Percentiles rank a stretch among this genome's conserved stretches.
Evolutionary conservation across 2,888 invertebrate species (phyloP).

Genomic region (Calameuta pallipes): DNA sequence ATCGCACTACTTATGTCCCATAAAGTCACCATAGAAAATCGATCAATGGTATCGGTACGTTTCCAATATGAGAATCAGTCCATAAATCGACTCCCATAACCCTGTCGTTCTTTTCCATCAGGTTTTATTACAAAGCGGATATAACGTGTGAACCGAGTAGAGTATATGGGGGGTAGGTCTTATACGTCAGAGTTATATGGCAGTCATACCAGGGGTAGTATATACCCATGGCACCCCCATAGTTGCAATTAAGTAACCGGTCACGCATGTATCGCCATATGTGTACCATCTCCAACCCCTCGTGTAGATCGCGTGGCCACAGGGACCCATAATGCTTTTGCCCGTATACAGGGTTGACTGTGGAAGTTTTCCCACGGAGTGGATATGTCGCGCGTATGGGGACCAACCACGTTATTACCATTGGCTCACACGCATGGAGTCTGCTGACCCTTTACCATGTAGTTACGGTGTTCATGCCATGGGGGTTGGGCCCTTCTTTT

Average conservation of each 20-base stretch:
- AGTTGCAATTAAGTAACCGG: not conserved
- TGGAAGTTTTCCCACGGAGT: slow-evolving; percentile 35
- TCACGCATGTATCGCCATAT: not conserved
- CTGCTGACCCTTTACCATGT: not conserved
- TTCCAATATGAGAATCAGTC: not conserved
- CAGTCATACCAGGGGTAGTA: not conserved
- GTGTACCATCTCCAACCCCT: not conserved
- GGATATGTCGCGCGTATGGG: slow-evolving; percentile 30
- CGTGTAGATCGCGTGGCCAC: not conserved
- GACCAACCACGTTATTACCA: slow-evolving; percentile 32
- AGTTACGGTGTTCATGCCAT: not conserved
- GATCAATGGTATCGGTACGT: not conserved
- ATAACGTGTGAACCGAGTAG: not conserved
- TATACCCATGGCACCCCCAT: not conserved
- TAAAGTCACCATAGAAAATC: not conserved
- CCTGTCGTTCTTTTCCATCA: not conserved
- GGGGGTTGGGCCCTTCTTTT: not conserved
- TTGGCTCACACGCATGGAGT: not conserved
- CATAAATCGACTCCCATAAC: not conserved
- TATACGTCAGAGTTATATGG: not conserved
- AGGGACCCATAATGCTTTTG: not conserved
- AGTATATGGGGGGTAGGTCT: not conserved
- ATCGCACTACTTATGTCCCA: not conserved
- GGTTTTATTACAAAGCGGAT: not conserved
- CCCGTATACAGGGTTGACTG: not conserved